Evolutionary conservation across 1,140 invertebrate genomes (phyloP).

Genomic region (Babylonia areolata): DNA sequence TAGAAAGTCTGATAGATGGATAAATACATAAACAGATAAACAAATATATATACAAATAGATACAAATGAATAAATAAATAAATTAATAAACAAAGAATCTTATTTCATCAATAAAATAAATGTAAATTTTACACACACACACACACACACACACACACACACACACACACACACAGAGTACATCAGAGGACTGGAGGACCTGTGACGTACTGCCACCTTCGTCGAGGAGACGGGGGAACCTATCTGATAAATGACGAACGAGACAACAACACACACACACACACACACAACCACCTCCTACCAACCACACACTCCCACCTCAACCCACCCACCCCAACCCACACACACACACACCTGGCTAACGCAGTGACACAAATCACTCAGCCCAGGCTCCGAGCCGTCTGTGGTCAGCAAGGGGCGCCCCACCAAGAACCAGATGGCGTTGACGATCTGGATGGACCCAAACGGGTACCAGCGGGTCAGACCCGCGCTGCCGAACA

Average conservation of each 20-base stretch:
- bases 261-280: background rate
- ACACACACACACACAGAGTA: background rate
- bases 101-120: background rate
- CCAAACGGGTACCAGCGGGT: conserved; percentile 70
- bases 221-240: too few species aligned
- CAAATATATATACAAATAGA: background rate
- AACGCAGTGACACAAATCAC: conserved; percentile 58
- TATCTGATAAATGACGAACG: too few species aligned
- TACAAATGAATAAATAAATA: background rate
- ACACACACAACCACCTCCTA: background rate
- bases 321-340: background rate
- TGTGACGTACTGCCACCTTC: too few species aligned
- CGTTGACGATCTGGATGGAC: conserved; percentile 61
- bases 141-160: background rate
- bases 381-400: conserved; percentile 57
- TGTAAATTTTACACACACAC: background rate
- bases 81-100: background rate
- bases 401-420: conserved; percentile 50
- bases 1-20: too few species aligned
- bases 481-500: conserved; percentile 70
- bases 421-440: conserved; percentile 58
- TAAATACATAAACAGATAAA: too few species aligned
- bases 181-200: too few species aligned
- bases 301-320: background rate
- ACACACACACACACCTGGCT: conserved; percentile 52